Evolutionary conservation across 1,140 invertebrate genomes (phyloP).

Genomic region (Aphidius gifuensis): DNA sequence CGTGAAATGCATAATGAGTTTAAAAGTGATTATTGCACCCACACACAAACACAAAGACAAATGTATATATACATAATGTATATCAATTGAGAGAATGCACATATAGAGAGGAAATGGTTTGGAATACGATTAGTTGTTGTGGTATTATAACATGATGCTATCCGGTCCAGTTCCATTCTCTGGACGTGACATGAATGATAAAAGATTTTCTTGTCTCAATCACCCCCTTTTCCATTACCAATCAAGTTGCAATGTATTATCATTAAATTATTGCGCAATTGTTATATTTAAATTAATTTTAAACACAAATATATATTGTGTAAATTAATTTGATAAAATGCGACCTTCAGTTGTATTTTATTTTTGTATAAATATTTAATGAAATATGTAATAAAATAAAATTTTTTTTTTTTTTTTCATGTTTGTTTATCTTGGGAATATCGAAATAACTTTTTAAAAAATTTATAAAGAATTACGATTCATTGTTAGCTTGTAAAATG

Average conservation of each 20-base stretch:
- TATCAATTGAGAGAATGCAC: neutral
- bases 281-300: neutral
- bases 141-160: slow-evolving; percentile 17
- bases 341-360: neutral
- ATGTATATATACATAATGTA: too few species aligned
- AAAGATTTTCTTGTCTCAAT: neutral
- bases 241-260: neutral
- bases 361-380: too few species aligned
- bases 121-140: slow-evolving; percentile 19
- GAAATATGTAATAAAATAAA: neutral
- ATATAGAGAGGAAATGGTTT: slow-evolving; percentile 3
- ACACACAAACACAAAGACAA: neutral
- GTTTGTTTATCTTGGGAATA: too few species aligned
- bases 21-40: slow-evolving; percentile 14
- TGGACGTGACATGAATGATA: slow-evolving; percentile 21
- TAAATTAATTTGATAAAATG: neutral
- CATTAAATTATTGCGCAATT: neutral
- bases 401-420: neutral
- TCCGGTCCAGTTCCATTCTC: slow-evolving; percentile 24
- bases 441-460: neutral
- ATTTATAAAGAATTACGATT: too few species aligned
- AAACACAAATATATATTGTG: neutral
- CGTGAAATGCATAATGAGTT: slow-evolving; percentile 22
- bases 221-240: neutral
- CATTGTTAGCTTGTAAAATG: too few species aligned